Evolutionary conservation across 2,113 vertebrate genomes (phyloP), one percentile per base, ranked within the genome.

Genomic region (Coptodon rendalli): DNA sequence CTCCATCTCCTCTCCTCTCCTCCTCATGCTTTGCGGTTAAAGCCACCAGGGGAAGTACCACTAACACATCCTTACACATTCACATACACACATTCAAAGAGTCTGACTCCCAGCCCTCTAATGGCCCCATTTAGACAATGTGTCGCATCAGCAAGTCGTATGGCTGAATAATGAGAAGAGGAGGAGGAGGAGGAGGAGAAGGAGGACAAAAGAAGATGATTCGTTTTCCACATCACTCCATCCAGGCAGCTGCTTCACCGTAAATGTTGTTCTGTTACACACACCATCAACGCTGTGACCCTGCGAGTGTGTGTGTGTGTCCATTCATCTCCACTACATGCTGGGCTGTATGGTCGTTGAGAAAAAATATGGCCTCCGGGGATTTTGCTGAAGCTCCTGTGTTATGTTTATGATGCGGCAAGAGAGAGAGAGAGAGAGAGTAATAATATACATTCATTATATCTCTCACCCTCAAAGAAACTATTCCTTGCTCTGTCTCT

Each of bases 81-180:
- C 88, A 82, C 83, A 68, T 48, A 82, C 73, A 63, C 84, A 61
- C 76, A 80, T 82, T 68, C 10, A 83, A 7, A 86, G 34, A 56
- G 59, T 68, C 57, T 83, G 87, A 92, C 89, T 88, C 90, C 57
- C 86, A 89, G 86, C 86, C 85, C 89, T 86, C 94, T 95, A 95
- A 95, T 95, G 94, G 94, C 87, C 91, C 91, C 91, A 93, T 93
- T 94, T 95, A 89, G 92, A 93, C 92, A 92, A 93, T 91, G 89
- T 96, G 94, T 94, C 91, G 90, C 93, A 95, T 95, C 95, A 95
- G 95, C 94, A 95, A 91, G 87, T 94, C 86, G 89, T 90, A 85
- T n/a, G 87, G 87, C 89, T 94, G 93, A 95, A 93, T 93, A 94
- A 95, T 91, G 94, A 90, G 89, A 22, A 83, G 73, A 79, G 83